A percentile compares a stretch with the other conserved stretches of the same genome.
phyloP scores from a whole-genome alignment of 2,888 invertebrate species.

The Mamestra brassicae region DNA sequence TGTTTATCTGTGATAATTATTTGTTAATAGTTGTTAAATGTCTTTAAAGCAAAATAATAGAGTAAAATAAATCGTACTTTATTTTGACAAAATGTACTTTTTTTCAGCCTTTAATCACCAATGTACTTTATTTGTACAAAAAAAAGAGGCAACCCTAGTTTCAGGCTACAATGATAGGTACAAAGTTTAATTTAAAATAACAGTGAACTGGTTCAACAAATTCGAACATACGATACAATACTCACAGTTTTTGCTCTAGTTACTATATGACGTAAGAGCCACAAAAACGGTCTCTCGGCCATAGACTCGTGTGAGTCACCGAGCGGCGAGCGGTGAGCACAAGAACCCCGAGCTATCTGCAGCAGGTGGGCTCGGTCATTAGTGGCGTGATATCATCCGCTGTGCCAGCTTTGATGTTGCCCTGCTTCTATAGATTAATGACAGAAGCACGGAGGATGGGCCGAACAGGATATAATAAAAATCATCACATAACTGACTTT shows the following conservation, averaged over 20 bases:
- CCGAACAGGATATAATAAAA: not conserved
- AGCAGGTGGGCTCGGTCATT: conserved; percentile 7
- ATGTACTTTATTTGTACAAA: too few species aligned
- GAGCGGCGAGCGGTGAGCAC: not conserved
- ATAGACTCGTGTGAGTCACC: conserved; percentile 28
- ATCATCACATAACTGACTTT: not conserved
- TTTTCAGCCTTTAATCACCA: too few species aligned
- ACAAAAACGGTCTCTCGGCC: conserved; percentile 32
- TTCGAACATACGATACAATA: conserved; percentile 10
- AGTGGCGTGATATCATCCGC: not conserved
- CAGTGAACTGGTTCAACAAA: conserved; percentile 24
- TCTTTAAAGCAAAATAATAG: too few species aligned
- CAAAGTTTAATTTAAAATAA: conserved; percentile 14
- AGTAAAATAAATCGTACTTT: too few species aligned
- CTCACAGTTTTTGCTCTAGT: conserved; percentile 26
- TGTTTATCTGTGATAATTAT: too few species aligned
- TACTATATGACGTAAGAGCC: conserved; percentile 16
- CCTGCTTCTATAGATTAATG: not conserved
- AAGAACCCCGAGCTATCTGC: not conserved
- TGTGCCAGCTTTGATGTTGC: conserved; percentile 2
- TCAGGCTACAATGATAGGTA: not conserved
- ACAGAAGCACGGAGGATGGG: not conserved
- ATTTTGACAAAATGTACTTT: too few species aligned
- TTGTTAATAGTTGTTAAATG: too few species aligned
- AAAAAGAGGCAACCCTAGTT: too few species aligned